Evolutionary conservation across 2,797 vertebrate genomes (phyloP), one percentile per base, ranked within the genome.

Genomic region (Allochrocebus solatus): DNA sequence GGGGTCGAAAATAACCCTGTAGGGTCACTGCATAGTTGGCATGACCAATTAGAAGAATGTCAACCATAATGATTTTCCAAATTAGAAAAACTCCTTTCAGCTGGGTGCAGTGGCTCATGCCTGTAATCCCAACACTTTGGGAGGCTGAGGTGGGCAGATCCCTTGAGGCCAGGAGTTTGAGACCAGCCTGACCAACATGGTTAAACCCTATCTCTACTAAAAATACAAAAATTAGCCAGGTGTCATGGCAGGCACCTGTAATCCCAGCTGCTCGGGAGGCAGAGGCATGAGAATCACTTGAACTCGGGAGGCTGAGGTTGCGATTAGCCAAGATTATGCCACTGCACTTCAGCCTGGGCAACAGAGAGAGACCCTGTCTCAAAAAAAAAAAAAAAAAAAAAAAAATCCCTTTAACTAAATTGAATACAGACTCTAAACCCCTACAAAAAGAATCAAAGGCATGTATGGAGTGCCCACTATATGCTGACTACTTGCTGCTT

Each of bases 31-130:
- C 33, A 48, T 50, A 75, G 46, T 79, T 97, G 95, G 84, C 89
- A 84, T 59, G 48, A 95, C 28, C 19, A 64, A 39, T 5, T 43
- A 76, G 43, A 41, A 95, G 70, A 91, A 91, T 83, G 86, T 76
- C 87, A 97, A 70, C 70, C 36, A 26, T 43, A 50, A 50, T 59
- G 48, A 76, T 50, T 92, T 96, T 95, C 87, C 39, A 96, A 79
- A 80, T 83, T 53, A 8, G 92, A 90, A 93, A 43, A 81, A 48
- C 16, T 12, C 78, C 33, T 70, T 39, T 21, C 19, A 22, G n/a
- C 67, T 39, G n/a, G 9, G n/a, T 5, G 9, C n/a, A 10, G 67
- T 72, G 67, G 67, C n/a, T 22, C n/a, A 72, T 1, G 19, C n/a
- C n/a, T 72, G 9, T 39, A 72, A 39, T 72, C n/a, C 8, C 19